phyloP scores from a whole-genome alignment of 2,797 vertebrate genomes.

The Poecile montanus region DNA sequence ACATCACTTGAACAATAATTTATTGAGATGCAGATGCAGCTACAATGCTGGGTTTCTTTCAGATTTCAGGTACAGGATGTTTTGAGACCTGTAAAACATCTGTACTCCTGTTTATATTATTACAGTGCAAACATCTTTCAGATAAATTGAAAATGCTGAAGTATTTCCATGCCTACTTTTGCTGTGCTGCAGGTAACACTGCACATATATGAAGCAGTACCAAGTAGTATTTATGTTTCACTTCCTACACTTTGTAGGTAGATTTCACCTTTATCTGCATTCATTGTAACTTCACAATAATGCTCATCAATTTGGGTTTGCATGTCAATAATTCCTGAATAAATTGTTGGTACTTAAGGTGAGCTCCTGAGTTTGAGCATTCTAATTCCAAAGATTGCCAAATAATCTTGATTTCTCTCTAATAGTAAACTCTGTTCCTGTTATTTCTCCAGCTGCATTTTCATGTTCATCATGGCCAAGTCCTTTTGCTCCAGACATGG shows the following conservation, averaged over 20 bases:
- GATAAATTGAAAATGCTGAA: neutral
- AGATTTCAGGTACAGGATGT: neutral
- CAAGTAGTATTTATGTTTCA: neutral
- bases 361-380: neutral
- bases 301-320: neutral
- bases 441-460: neutral
- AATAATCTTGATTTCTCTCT: neutral
- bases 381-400: neutral
- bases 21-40: neutral
- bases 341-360: neutral
- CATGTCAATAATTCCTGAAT: neutral
- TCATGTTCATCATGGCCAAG: neutral
- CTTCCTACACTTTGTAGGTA: neutral
- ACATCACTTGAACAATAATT: neutral
- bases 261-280: neutral
- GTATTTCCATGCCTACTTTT: neutral
- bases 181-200: neutral
- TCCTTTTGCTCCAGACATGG: neutral
- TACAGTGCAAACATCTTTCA: neutral
- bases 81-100: neutral
- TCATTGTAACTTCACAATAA: neutral
- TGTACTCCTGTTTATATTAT: neutral
- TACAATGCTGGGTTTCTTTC: neutral
- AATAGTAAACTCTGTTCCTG: neutral
- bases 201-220: neutral